Evolutionary conservation across 2,113 vertebrate genomes (phyloP).

Genomic region (Naja naja): DNA sequence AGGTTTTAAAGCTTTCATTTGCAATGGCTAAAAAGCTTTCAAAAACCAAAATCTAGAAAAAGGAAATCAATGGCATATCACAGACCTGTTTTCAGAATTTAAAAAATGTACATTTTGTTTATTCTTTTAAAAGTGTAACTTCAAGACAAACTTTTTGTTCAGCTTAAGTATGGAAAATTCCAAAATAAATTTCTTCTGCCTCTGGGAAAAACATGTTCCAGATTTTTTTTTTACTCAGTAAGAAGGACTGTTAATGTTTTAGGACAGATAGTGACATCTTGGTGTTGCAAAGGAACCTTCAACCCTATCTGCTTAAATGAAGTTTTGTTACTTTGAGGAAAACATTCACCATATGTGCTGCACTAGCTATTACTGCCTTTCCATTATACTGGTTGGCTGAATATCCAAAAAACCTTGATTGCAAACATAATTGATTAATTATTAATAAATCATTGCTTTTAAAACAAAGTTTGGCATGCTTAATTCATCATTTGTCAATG

Average conservation of each 20-base stretch:
- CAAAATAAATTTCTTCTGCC: background rate
- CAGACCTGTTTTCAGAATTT: background rate
- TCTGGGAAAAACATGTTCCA: background rate
- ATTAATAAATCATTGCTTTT: background rate
- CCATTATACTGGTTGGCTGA: background rate
- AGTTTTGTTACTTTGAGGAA: background rate
- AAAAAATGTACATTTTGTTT: background rate
- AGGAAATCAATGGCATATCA: constrained; percentile 11
- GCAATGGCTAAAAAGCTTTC: constrained; percentile 12
- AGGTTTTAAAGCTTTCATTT: constrained; percentile 23
- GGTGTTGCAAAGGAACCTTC: background rate
- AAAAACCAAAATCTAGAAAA: background rate
- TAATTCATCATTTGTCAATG: background rate
- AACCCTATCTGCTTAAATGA: background rate
- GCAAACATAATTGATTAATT: background rate
- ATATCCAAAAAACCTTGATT: background rate
- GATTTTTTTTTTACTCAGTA: background rate
- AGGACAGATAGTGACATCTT: background rate
- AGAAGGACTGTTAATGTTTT: background rate
- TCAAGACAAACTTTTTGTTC: background rate
- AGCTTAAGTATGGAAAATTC: background rate
- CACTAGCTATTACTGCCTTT: background rate
- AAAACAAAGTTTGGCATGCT: background rate
- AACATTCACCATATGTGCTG: background rate
- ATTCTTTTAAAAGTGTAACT: background rate